Percentiles rank a stretch among this genome's conserved stretches.
phyloP scores from a whole-genome alignment of 2,888 invertebrate species.

The Dryomyza anilis region DNA sequence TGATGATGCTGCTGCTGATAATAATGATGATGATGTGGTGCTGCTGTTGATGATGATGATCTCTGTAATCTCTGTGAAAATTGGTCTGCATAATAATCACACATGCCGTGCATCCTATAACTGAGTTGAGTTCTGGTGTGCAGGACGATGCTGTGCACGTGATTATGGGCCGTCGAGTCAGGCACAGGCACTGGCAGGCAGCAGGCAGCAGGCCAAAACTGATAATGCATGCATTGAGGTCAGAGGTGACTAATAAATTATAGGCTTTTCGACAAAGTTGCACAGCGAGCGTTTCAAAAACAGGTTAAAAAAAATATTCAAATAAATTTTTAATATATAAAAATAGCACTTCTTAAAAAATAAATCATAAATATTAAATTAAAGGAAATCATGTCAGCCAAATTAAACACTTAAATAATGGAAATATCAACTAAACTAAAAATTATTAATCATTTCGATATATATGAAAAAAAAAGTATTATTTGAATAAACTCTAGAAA shows the following conservation, averaged over 20 bases:
- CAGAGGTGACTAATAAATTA: conserved; percentile 59
- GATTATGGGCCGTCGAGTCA: conserved; percentile 21
- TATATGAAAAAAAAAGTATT: no score
- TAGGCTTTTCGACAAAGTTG: conserved; percentile 12
- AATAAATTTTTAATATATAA: no score
- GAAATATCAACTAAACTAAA: no score
- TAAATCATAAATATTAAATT: background rate
- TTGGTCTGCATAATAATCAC: conserved; percentile 36
- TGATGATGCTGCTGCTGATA: background rate
- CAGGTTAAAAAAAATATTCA: no score
- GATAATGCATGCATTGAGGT: conserved; percentile 58
- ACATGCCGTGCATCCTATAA: no score
- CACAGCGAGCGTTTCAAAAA: background rate
- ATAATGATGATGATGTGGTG: background rate
- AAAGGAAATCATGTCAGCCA: background rate
- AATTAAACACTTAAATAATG: no score
- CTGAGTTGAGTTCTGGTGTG: no score
- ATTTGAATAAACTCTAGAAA: no score
- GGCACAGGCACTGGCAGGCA: conserved; percentile 4
- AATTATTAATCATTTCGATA: no score
- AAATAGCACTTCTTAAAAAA: no score
- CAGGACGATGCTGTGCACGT: no score
- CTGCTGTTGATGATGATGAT: conserved; percentile 31
- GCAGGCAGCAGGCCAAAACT: conserved; percentile 29
- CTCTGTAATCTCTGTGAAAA: conserved; percentile 38